Evolutionary conservation across 2,888 invertebrate genomes (phyloP), one percentile per base, ranked within the genome.

Genomic region (Lathronympha strigana): DNA sequence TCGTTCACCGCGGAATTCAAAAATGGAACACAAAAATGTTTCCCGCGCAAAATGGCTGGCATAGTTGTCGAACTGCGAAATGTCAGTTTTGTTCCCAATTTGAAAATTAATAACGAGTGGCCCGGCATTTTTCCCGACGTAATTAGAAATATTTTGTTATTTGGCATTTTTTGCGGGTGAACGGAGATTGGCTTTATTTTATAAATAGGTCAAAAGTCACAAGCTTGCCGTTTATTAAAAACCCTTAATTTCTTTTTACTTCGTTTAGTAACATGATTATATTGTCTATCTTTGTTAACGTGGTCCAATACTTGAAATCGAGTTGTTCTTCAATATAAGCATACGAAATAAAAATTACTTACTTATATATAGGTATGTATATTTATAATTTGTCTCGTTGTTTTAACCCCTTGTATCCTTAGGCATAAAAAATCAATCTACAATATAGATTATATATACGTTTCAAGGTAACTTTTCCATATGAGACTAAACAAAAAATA

Each of bases 121-220:
- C 63, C 72, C 68, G 76, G 78, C 76, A 83, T 87, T 84, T 84
- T 85, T 86, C 82, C 81, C 79, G 76, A 73, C 81, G 82, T 90
- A 90, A 91, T 92, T 90, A 89, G 86, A 90, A 90, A 90, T 90
- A 88, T 89, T 90, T 88, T 72, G 76, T 76, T 78, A 87, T 87
- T 83, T 84, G 72, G 73, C 71, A 76, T 81, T 84, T 83, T 83
- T 83, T 81, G 77, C 69, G 67, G 76, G 68, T 67, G 47, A 55
- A 61, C 64, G 51, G 54, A 33, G 69, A 66, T 60, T 66, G 57
- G 69, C 31, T 49, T 63, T 66, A 36, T 36, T 49, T 63, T 66
- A 36, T 36, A 60, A 47, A 58, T 60, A 61, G 66, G 54, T 54
- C 49, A 47, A 28, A 38, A 9, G 54, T 54, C 49, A 47, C 38